Percentiles rank a stretch among this genome's conserved stretches.
Conservation (phyloP, 2,113 vertebrate genomes). For the Garra rufa region DNA sequence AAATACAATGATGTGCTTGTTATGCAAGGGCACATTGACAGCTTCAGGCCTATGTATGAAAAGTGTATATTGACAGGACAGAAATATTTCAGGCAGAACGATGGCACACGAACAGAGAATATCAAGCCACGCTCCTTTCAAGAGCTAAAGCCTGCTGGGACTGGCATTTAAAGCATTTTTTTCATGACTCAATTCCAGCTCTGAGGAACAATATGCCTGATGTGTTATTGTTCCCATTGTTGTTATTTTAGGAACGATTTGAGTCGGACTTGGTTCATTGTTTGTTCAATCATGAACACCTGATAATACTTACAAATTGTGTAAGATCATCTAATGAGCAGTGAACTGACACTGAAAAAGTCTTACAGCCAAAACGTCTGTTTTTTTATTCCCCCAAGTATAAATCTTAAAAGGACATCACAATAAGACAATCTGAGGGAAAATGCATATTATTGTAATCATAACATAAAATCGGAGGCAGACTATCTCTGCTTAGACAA, state of each 20-base stretch:
- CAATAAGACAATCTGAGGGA: background rate
- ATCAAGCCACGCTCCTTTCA: constrained; percentile 19
- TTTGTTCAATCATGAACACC: constrained; percentile 4
- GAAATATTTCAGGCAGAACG: constrained; percentile 3
- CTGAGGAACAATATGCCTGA: background rate
- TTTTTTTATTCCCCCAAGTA: background rate
- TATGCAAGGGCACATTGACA: constrained; percentile 36
- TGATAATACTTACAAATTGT: background rate
- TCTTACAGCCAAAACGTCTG: background rate
- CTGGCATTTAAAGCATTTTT: constrained; percentile 15
- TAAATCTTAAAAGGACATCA: background rate
- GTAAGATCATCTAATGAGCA: background rate
- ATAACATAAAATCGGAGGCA: background rate
- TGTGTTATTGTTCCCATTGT: background rate
- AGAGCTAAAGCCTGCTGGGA: constrained; percentile 8
- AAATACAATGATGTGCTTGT: constrained; percentile 5
- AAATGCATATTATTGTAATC: background rate
- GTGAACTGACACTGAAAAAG: background rate
- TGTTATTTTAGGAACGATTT: background rate
- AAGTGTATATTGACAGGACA: constrained; percentile 2
- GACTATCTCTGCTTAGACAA: background rate
- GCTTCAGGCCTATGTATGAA: constrained; percentile 20
- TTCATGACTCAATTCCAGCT: constrained; percentile 3
- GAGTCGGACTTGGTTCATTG: background rate
- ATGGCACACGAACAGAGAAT: constrained; percentile 5